Conservation (phyloP, 2,888 invertebrate genomes). For the Coenonympha arcania region DNA sequence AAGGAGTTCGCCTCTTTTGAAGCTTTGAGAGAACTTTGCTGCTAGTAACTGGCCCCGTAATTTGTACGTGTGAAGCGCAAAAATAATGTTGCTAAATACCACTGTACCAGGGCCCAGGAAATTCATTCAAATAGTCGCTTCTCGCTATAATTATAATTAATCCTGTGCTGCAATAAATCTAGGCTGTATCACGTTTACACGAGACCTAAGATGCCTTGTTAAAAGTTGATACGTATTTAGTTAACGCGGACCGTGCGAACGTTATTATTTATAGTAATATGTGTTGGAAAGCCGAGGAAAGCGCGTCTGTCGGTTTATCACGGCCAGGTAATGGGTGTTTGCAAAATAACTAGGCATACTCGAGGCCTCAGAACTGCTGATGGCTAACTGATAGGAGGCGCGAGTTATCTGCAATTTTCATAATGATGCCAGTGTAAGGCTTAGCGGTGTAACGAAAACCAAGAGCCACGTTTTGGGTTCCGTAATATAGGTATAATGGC, state of each 20-base stretch:
- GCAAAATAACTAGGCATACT: conserved; percentile 1
- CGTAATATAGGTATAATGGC: too few species aligned
- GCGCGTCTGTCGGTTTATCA: conserved; percentile 33
- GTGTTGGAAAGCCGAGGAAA: conserved; percentile 54
- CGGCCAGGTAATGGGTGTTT: conserved; percentile 20
- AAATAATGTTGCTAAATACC: neutral
- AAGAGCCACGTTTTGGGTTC: too few species aligned
- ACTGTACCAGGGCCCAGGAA: neutral
- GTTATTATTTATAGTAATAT: conserved; percentile 53
- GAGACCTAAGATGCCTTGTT: conserved; percentile 28
- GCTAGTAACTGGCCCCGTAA: too few species aligned
- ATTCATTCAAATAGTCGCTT: too few species aligned
- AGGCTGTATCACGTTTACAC: neutral
- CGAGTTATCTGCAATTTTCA: too few species aligned
- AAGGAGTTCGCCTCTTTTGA: too few species aligned
- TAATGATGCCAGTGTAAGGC: too few species aligned
- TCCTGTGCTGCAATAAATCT: too few species aligned
- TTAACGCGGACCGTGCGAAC: conserved; percentile 49
- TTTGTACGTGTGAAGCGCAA: too few species aligned
- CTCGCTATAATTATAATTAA: too few species aligned
- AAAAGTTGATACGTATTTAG: conserved; percentile 53
- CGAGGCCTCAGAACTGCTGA: neutral
- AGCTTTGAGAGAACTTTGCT: too few species aligned
- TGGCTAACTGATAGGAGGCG: neutral
- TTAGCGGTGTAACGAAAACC: too few species aligned